phyloP scores from a whole-genome alignment of 2,113 vertebrate species.

The Rattus rattus region DNA sequence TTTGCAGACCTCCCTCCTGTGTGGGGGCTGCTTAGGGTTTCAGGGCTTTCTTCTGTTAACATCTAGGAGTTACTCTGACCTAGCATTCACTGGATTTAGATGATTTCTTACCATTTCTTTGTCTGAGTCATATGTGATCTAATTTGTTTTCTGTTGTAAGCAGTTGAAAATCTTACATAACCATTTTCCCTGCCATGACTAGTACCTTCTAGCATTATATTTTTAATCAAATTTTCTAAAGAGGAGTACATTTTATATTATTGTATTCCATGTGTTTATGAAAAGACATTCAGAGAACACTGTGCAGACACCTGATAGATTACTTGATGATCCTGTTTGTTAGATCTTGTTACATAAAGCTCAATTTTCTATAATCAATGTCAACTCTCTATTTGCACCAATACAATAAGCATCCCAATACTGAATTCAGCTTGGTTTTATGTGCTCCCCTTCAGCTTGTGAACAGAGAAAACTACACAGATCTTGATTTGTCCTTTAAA shows the following conservation, averaged over 20 bases:
- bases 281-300: slow-evolving; percentile 43
- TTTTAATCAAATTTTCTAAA: slow-evolving; percentile 53
- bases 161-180: slow-evolving; percentile 49
- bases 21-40: slow-evolving; percentile 2
- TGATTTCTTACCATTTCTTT: slow-evolving; percentile 55
- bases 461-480: not conserved
- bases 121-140: slow-evolving; percentile 54
- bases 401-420: not conserved
- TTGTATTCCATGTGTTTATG: not conserved
- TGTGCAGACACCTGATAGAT: not conserved
- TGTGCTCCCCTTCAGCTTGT: not conserved
- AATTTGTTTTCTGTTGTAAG: slow-evolving; percentile 59
- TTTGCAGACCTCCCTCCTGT: not conserved
- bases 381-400: not conserved
- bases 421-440: not conserved
- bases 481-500: not conserved
- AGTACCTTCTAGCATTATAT: slow-evolving; percentile 17
- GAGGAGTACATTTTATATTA: not conserved
- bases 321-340: not conserved
- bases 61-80: not conserved
- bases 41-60: slow-evolving; percentile 9
- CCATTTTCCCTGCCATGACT: not conserved
- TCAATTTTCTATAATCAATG: slow-evolving; percentile 6
- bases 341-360: not conserved
- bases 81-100: not conserved